Evolutionary conservation across 2,797 vertebrate species (phyloP).

Genomic region (Pseudochirops cupreus): DNA sequence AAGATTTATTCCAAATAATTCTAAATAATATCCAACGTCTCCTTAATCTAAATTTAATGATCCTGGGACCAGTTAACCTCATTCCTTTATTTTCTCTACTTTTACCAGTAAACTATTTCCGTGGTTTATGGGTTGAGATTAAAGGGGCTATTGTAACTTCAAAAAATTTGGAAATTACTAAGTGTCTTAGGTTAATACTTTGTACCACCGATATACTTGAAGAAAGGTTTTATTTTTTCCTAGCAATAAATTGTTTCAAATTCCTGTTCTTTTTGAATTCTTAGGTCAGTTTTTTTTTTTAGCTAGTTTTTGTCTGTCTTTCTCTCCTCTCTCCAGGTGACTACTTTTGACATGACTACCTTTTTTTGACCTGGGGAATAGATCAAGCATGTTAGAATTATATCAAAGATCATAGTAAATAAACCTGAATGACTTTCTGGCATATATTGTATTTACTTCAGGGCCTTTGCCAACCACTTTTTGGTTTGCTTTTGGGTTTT

Average conservation of each 20-base stretch:
- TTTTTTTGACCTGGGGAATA: neutral
- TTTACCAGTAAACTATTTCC: neutral
- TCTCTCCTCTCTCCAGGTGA: neutral
- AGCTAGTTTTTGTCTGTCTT: neutral
- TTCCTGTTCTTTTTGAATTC: neutral
- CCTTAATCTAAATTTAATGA: neutral
- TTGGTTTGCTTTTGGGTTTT: neutral
- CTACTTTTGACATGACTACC: neutral
- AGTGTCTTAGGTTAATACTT: neutral
- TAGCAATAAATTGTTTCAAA: neutral
- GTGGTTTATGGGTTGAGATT: neutral
- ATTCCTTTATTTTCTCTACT: neutral
- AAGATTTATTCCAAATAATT: neutral
- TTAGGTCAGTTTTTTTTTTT: neutral
- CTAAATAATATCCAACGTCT: neutral
- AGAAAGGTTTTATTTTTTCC: neutral
- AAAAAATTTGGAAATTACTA: neutral
- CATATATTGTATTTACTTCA: neutral
- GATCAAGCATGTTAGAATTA: neutral
- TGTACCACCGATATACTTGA: neutral
- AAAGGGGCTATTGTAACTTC: neutral
- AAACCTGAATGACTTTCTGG: neutral
- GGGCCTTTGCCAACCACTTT: neutral
- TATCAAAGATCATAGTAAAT: neutral
- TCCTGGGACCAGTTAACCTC: neutral